These are phyloP conservation scores for Gallirallus australis DNA, from an alignment of 2,797 vertebrate species.

Conservation along the genomic window DNA sequence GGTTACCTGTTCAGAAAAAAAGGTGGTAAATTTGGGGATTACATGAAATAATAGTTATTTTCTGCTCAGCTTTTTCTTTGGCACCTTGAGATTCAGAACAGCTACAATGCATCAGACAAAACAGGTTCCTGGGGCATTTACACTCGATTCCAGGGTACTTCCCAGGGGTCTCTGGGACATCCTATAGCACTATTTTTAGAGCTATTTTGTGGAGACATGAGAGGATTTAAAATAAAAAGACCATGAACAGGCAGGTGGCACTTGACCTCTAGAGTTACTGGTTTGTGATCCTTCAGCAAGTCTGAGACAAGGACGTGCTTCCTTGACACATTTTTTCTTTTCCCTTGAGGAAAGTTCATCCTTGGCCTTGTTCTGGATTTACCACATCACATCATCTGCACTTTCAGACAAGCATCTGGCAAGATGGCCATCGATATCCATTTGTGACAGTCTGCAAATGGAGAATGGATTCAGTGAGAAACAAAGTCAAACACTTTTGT, in stretches of 20 bases:
- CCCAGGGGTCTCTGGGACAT: neutral
- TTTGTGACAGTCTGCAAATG: slow-evolving; percentile 82
- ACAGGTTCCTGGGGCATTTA: too few species aligned
- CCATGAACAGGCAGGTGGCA: neutral
- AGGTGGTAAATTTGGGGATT: neutral
- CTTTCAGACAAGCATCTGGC: slow-evolving; percentile 91
- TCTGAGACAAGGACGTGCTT: neutral
- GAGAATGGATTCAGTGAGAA: neutral
- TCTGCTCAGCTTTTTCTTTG: neutral
- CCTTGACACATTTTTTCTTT: neutral
- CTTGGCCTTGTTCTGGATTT: slow-evolving; percentile 35
- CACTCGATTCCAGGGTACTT: neutral
- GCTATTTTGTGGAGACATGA: fast-evolving
- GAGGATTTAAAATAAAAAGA: neutral
- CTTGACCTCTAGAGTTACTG: neutral
- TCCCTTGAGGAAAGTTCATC: neutral
- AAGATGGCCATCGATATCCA: slow-evolving; percentile 89
- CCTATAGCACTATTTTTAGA: neutral
- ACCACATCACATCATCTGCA: slow-evolving; percentile 88
- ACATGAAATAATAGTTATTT: neutral
- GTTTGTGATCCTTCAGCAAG: neutral
- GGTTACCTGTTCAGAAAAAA: neutral
- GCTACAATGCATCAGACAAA: neutral
- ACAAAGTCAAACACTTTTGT: neutral
- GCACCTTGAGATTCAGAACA: neutral